Evolutionary conservation across 2,888 invertebrate genomes (phyloP), one percentile per base, ranked within the genome.

Genomic region (Tolmerus cingulatus): DNA sequence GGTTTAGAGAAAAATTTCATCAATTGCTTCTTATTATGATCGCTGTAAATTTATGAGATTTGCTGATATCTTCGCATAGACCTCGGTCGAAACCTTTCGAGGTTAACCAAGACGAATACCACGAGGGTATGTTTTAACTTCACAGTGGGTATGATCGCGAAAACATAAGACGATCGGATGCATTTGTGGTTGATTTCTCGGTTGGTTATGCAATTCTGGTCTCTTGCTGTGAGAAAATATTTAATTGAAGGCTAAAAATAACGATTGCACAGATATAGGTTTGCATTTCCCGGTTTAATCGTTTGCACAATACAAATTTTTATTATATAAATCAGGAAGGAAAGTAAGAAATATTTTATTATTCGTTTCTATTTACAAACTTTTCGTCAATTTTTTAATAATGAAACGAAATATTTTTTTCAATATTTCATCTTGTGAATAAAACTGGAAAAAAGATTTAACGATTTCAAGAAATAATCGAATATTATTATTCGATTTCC

Each of bases 71-170:
- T 27, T 23, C 66, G 66, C 66, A 43, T n/a, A 40, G 78, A 46
- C 78, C 78, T 78, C 78, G 78, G 37, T 40, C 23, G 78, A 78
- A 14, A 78, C 46, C 23, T 78, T 78, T 43, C 40, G 78, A 43
- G 78, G 78, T 78, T 78, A 78, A 43, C 78, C 43, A 23, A n/a
- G 37, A 23, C 23, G 40, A n/a, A 16, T 34, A n/a, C 3, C 23
- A 43, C 19, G n/a, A 7, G 19, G 9, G n/a, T 37, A 23, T 78
- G 3, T 23, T 37, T 78, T 78, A 9, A 19, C 23, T 27, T 23
- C 8, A 46, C 12, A 66, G 27, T 66, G 27, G 19, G 40, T 43
- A 43, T 23, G 40, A 78, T 40, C 43, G 43, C 23, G 27, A 78
- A 78, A 66, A 66, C 12, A 66, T 19, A 37, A 78, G 78, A 43